phyloP scores from a whole-genome alignment of 2,797 vertebrate genomes.

The Eulemur coronatus region DNA sequence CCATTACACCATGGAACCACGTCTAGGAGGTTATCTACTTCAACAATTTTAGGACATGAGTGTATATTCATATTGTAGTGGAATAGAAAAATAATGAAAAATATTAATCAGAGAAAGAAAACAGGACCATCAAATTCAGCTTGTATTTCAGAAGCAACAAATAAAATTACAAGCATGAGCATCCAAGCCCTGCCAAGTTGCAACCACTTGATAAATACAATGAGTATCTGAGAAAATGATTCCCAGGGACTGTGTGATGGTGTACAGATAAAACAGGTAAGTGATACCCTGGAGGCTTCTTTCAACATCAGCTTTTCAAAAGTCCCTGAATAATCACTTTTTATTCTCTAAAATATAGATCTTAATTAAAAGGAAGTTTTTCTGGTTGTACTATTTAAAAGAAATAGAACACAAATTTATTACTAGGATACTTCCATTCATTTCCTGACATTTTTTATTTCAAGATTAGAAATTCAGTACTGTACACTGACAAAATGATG shows the following conservation, averaged over 20 bases:
- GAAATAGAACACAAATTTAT: neutral
- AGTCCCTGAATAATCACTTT: neutral
- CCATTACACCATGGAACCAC: too few relatives aligned
- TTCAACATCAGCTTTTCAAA: neutral
- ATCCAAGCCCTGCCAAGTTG: neutral
- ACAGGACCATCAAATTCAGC: neutral
- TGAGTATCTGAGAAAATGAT: neutral
- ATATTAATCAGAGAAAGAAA: neutral
- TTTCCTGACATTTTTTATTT: constrained; percentile 11
- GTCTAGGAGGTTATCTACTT: neutral
- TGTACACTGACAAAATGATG: neutral
- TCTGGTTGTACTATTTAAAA: neutral
- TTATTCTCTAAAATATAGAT: neutral
- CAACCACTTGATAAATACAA: neutral
- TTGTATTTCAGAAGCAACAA: neutral
- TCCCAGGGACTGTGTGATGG: neutral
- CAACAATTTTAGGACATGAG: neutral
- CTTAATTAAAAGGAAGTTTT: neutral
- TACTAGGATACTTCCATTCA: neutral
- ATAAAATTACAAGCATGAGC: neutral
- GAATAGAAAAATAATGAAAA: neutral
- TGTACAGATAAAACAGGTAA: neutral
- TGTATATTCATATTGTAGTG: neutral
- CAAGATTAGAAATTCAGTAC: neutral
- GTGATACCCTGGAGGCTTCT: rapidly evolving